Evolutionary conservation across 2,888 invertebrate species (phyloP).

Genomic region (Lepidonotus clava): DNA sequence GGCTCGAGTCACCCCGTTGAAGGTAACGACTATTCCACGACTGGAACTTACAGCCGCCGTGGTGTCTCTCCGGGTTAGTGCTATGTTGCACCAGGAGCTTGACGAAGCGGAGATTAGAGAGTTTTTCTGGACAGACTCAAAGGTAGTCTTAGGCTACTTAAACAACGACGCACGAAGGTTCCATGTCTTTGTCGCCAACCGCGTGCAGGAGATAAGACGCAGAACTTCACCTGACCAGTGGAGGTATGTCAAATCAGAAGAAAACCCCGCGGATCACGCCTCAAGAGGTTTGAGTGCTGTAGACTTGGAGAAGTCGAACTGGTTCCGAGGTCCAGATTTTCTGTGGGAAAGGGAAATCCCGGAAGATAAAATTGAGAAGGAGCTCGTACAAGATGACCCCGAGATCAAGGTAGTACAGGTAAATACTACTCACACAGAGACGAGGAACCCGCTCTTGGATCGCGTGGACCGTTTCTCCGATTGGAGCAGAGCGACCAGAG

Average conservation of each 20-base stretch:
- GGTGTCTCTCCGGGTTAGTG: slow-evolving; percentile 50
- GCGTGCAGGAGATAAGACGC: slow-evolving; percentile 67
- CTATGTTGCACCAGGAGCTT: slow-evolving; percentile 54
- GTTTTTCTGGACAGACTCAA: slow-evolving; percentile 61
- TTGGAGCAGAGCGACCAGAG: slow-evolving; percentile 39
- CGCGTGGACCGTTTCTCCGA: slow-evolving; percentile 45
- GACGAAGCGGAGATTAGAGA: slow-evolving; percentile 8
- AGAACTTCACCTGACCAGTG: slow-evolving; percentile 61
- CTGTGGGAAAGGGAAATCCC: slow-evolving; percentile 54
- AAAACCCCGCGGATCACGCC: slow-evolving; percentile 74
- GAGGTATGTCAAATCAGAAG: slow-evolving; percentile 67
- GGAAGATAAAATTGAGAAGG: not conserved
- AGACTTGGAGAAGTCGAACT: slow-evolving; percentile 56
- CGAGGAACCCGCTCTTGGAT: not conserved
- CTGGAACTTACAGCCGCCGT: slow-evolving; percentile 59
- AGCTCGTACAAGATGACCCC: slow-evolving; percentile 31
- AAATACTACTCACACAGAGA: not conserved
- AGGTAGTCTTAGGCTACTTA: slow-evolving; percentile 59
- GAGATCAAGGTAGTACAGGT: slow-evolving; percentile 7
- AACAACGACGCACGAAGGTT: slow-evolving; percentile 62
- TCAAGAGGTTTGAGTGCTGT: slow-evolving; percentile 64
- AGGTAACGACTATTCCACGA: slow-evolving; percentile 54
- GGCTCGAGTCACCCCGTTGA: slow-evolving; percentile 55
- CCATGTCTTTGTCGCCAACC: slow-evolving; percentile 69
- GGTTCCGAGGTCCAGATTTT: slow-evolving; percentile 58